Evolutionary conservation across 2,797 vertebrate species (phyloP).

Genomic region (Tamandua tetradactyla): DNA sequence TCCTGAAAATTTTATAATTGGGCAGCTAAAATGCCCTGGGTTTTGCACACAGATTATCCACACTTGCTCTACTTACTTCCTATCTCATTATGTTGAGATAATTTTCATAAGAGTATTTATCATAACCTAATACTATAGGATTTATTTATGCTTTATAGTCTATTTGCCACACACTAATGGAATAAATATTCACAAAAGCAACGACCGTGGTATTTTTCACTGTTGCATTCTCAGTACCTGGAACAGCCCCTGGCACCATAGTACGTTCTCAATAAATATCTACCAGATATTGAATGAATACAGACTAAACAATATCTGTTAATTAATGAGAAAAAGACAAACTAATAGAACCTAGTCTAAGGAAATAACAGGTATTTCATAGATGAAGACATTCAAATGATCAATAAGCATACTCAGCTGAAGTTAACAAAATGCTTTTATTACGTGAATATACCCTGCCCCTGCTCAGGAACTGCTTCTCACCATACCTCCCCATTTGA

Average conservation of each 20-base stretch:
- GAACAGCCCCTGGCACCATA: not conserved
- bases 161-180: not conserved
- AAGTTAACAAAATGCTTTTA: constrained; percentile 3
- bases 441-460: not conserved
- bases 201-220: not conserved
- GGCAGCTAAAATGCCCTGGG: not conserved
- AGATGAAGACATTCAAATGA: not conserved
- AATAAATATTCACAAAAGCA: not conserved
- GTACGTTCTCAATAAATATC: not conserved
- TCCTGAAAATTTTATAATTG: too few relatives aligned
- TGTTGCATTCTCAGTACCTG: not conserved
- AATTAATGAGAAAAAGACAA: not conserved
- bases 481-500: not conserved
- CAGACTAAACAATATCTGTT: not conserved
- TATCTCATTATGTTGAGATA: not conserved
- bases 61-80: not conserved
- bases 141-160: not conserved
- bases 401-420: not conserved
- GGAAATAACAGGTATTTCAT: not conserved
- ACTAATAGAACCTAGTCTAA: not conserved
- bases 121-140: not conserved
- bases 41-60: not conserved
- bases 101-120: not conserved
- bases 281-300: not conserved
- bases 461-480: not conserved